Evolutionary conservation across 2,797 vertebrate species (phyloP).

Genomic region (Acrocephalus scirpaceus): DNA sequence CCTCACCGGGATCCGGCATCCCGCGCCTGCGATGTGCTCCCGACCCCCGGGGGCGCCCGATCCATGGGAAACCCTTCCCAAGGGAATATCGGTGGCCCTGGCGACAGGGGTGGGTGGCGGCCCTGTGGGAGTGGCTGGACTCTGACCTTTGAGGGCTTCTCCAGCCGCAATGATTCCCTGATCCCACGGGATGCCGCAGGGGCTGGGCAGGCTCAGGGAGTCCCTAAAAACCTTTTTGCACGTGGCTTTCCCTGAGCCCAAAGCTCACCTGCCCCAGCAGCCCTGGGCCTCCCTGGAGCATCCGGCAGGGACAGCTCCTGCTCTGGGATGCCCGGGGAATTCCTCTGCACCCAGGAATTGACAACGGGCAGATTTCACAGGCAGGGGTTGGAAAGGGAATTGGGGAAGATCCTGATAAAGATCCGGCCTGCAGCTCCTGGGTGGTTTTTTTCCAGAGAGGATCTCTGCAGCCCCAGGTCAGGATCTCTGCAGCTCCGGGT

Average conservation of each 20-base stretch:
- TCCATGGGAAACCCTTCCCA: rapidly evolving
- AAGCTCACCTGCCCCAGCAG: rapidly evolving
- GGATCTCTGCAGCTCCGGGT: not conserved
- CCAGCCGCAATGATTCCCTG: rapidly evolving
- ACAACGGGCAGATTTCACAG: not conserved
- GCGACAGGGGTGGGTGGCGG: rapidly evolving
- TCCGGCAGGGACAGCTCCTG: not conserved
- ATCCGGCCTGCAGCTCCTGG: not conserved
- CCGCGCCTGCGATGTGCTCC: rapidly evolving
- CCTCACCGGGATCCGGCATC: rapidly evolving
- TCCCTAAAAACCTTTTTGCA: rapidly evolving
- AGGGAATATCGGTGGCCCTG: rapidly evolving
- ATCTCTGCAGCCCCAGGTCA: not conserved
- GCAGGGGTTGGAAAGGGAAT: rapidly evolving
- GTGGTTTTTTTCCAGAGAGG: not conserved
- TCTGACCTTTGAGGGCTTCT: not conserved
- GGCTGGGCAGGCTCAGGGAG: not conserved
- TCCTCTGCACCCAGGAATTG: rapidly evolving
- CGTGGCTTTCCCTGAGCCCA: rapidly evolving
- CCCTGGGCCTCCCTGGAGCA: not conserved
- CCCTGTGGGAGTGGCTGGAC: rapidly evolving
- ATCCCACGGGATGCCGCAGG: not conserved
- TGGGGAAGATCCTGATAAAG: rapidly evolving
- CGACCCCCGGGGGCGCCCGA: too few species aligned
- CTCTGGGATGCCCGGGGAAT: rapidly evolving